Evolutionary conservation across 2,113 vertebrate species (phyloP).

Genomic region (Sylvia atricapilla): DNA sequence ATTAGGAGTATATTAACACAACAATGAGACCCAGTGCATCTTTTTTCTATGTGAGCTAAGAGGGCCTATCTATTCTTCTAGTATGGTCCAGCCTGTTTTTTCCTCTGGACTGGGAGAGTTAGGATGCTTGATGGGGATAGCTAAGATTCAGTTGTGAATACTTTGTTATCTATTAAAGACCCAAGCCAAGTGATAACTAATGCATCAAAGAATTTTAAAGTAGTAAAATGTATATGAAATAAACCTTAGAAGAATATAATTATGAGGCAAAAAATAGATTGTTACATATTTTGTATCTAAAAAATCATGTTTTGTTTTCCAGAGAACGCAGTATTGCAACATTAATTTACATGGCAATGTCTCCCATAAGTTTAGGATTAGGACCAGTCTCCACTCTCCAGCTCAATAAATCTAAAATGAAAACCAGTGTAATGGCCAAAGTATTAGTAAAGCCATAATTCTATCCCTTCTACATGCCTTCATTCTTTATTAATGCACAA

Average conservation of each 20-base stretch:
- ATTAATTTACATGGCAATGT: neutral
- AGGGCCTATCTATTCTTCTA: neutral
- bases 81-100: neutral
- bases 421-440: neutral
- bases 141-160: neutral
- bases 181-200: neutral
- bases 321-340: neutral
- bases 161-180: neutral
- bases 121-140: neutral
- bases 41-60: neutral
- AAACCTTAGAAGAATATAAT: neutral
- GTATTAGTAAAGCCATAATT: neutral
- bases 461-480: neutral
- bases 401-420: neutral
- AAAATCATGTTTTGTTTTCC: neutral
- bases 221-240: neutral
- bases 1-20: neutral
- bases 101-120: neutral
- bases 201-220: neutral
- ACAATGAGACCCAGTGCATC: neutral
- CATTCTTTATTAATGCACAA: neutral
- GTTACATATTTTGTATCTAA: neutral
- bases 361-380: neutral
- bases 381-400: neutral
- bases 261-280: neutral